Evolutionary conservation across 2,888 invertebrate genomes (phyloP).

Genomic region (Biston betularia): DNA sequence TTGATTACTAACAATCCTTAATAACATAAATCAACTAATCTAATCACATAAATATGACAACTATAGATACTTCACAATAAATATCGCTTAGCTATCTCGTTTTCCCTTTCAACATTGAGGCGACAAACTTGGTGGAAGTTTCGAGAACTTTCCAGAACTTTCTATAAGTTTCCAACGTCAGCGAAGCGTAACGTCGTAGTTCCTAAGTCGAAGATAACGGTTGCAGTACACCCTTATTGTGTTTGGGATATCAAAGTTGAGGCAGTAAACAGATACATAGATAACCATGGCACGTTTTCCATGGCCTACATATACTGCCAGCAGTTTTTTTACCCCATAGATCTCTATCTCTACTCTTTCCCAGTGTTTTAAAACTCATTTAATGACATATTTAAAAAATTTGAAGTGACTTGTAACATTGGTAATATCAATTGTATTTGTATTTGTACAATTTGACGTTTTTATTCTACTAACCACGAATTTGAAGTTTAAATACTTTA

Average conservation of each 20-base stretch:
- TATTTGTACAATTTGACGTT: no score
- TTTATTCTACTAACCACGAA: no score
- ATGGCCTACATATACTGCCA: background rate
- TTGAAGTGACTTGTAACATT: no score
- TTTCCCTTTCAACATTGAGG: slow-evolving; percentile 42
- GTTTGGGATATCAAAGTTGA: slow-evolving; percentile 17
- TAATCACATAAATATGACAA: slow-evolving; percentile 15
- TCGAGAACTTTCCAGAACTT: slow-evolving; percentile 31
- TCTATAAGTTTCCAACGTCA: slow-evolving; percentile 23
- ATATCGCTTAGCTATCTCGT: slow-evolving; percentile 38
- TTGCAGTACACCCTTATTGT: slow-evolving; percentile 15
- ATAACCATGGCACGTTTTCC: background rate
- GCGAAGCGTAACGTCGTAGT: slow-evolving; percentile 24
- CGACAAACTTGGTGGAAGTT: slow-evolving; percentile 33
- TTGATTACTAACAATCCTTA: background rate
- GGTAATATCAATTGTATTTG: no score
- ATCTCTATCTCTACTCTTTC: no score
- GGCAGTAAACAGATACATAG: background rate
- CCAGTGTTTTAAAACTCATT: no score
- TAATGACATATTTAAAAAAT: no score
- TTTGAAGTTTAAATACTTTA: no score
- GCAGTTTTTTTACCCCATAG: background rate
- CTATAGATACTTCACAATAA: slow-evolving; percentile 26
- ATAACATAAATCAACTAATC: slow-evolving; percentile 25
- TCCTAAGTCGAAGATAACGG: slow-evolving; percentile 30